Percentiles rank a stretch among this genome's conserved stretches.
These are phyloP conservation scores for Scaptodrosophila latifasciaeformis DNA, from an alignment of 2,888 invertebrate species.

Conservation along the genomic window DNA sequence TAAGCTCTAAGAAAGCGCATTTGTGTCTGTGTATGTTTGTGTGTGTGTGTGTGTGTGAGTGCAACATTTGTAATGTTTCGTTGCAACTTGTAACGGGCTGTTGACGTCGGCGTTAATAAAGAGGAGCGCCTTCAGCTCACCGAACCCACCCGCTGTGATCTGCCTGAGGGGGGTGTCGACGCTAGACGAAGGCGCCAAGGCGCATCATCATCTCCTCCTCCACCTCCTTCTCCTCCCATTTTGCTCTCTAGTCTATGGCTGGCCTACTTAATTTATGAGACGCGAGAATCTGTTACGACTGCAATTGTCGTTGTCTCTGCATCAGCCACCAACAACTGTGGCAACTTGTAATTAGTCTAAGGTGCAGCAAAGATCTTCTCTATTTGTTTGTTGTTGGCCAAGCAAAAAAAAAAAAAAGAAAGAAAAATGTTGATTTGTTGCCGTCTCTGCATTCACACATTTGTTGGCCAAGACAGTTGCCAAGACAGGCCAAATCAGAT, in stretches of 20 bases:
- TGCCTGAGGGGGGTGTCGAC: conserved; percentile 3
- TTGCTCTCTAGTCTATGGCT: conserved; percentile 52
- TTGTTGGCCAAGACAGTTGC: too few relatives aligned
- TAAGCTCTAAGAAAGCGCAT: conserved; percentile 38
- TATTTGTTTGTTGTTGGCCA: conserved; percentile 28
- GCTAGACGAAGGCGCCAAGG: conserved; percentile 7
- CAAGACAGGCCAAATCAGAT: conserved; percentile 39
- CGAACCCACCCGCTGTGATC: conserved; percentile 19
- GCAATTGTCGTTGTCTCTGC: not conserved
- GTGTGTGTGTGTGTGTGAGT: conserved; percentile 15
- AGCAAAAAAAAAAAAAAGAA: conserved; percentile 10
- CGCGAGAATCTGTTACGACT: conserved; percentile 58
- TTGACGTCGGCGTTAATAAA: conserved; percentile 66
- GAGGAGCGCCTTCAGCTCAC: conserved; percentile 43
- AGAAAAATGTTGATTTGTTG: too few relatives aligned
- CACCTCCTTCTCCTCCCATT: not conserved
- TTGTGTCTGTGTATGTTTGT: conserved; percentile 11
- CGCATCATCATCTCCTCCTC: conserved; percentile 20
- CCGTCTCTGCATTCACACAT: too few relatives aligned
- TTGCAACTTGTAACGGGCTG: conserved; percentile 55
- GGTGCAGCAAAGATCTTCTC: conserved; percentile 60
- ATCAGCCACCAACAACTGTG: conserved; percentile 22
- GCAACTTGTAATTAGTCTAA: conserved; percentile 63
- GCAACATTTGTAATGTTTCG: conserved; percentile 69
- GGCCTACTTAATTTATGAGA: conserved; percentile 68